Conservation (phyloP, 2,797 vertebrate species). For the Siniperca undulata region DNA sequence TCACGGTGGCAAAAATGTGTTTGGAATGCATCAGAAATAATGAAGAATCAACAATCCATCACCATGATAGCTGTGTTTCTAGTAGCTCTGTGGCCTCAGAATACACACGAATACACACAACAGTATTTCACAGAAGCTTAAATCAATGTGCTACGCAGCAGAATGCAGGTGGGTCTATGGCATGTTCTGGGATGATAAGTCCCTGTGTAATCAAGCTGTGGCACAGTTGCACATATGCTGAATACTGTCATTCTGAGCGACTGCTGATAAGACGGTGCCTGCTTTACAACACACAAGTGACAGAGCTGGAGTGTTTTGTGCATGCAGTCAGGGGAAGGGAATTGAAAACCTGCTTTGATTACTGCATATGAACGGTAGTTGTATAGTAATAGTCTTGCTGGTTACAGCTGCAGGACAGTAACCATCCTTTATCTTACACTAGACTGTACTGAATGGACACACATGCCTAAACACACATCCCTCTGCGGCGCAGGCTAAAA, state of each 20-base stretch:
- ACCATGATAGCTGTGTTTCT: conserved; percentile 20
- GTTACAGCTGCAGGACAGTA: conserved; percentile 25
- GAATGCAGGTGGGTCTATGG: conserved; percentile 62
- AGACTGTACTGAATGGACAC: conserved; percentile 31
- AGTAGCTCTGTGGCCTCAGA: conserved; percentile 39
- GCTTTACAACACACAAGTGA: conserved; percentile 60
- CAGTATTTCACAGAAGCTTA: conserved; percentile 36
- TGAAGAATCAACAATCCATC: conserved; percentile 46
- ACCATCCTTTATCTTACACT: conserved; percentile 28
- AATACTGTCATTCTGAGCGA: conserved; percentile 64
- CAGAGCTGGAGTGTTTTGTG: conserved; percentile 46
- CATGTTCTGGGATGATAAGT: conserved; percentile 64
- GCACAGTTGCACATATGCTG: conserved; percentile 51
- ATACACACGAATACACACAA: conserved; percentile 53
- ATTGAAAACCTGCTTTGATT: conserved; percentile 60
- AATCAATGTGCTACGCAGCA: conserved; percentile 38
- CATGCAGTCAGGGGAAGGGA: conserved; percentile 38
- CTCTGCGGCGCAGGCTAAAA: conserved; percentile 49
- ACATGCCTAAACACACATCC: conserved; percentile 35
- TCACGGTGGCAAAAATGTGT: conserved; percentile 26
- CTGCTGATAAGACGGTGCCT: conserved; percentile 62
- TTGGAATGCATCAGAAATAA: conserved; percentile 43
- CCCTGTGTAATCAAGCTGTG: conserved; percentile 65
- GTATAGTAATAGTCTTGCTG: conserved; percentile 22
- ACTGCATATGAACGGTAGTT: conserved; percentile 33